Base-by-base conservation (phyloP, 2,888 invertebrate genomes). In the Eupsilia transversa region DNA sequence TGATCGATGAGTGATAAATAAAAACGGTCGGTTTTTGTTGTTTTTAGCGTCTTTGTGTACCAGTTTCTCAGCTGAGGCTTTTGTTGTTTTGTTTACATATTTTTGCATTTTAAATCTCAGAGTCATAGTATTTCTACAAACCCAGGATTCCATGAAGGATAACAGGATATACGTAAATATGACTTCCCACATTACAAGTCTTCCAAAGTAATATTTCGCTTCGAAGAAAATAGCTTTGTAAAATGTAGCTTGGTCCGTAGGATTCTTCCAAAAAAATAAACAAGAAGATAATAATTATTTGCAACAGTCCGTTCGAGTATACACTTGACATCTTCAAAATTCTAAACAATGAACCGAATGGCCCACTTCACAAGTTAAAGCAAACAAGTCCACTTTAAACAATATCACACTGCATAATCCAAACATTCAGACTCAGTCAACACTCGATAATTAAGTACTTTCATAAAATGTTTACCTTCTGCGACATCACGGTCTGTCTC, bases 391-490 rank as follows among this genome's bases (percentile, higher is more conserved):
- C 41, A 72, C 70, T 57, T 73, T 56, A 69, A 73, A 63, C 63
- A 60, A 74, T 77, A 77, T 68, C 63, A 61, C 64, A 72, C 67
- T 56, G 59, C 71, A 74, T 84, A 80, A 84, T 78, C 74, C 52
- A 77, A 85, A 82, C 82, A 84, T 75, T 72, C 59, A 77, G 12
- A 83, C 35, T 68, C 79, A 74, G 71, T 79, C 74, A 72, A 76
- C 74, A 86, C 79, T 82, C 43, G 66, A 76, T 80, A 76, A 87
- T 87, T 81, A 85, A 79, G 81, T 86, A 86, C 88, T 87, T 87
- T 87, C 88, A 80, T 84, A 80, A 81, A 86, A 84, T 86, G 84
- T 83, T 87, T 84, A 83, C 84, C 82, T 82, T 81, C 83, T 84
- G 68, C 70, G 83, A 75, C 79, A 72, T 38, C 43, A 49, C 23